Percentiles rank a stretch among this genome's conserved stretches.
phyloP scores from a whole-genome alignment of 2,113 vertebrate species.

The Glaucidium brasilianum region DNA sequence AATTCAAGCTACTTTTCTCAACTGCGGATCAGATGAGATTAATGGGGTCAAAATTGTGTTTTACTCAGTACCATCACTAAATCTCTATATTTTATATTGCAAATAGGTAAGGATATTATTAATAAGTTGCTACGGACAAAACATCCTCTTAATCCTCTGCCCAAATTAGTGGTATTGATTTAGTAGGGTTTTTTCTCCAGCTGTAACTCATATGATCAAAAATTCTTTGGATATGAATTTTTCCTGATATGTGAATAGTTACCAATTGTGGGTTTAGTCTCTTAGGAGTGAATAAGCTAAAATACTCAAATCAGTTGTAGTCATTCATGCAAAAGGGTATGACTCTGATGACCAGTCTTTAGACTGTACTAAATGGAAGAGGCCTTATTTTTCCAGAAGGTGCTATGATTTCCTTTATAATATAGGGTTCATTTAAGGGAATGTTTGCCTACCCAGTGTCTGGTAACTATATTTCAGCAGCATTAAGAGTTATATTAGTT shows the following conservation, averaged over 20 bases:
- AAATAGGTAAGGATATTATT: not conserved
- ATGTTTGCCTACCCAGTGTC: not conserved
- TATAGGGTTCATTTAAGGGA: not conserved
- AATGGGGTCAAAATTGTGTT: not conserved
- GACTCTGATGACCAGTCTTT: not conserved
- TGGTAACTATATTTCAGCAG: constrained; percentile 10
- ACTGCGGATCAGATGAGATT: not conserved
- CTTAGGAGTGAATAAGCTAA: not conserved
- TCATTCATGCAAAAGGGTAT: not conserved
- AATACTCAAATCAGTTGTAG: not conserved
- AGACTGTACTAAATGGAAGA: not conserved
- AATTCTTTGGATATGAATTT: not conserved
- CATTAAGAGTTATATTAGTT: not conserved
- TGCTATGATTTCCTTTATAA: not conserved
- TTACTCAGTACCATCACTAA: not conserved
- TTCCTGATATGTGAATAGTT: not conserved
- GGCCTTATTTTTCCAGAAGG: constrained; percentile 21
- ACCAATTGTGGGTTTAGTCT: not conserved
- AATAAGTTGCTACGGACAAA: not conserved
- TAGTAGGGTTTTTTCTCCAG: not conserved
- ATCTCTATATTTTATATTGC: not conserved
- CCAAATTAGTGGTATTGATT: not conserved
- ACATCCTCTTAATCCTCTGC: not conserved
- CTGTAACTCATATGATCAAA: not conserved
- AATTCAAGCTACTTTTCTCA: not conserved